These are phyloP conservation scores for Tetranychus piercei DNA, from an alignment of 2,888 invertebrate genomes.

Conservation along the genomic window DNA sequence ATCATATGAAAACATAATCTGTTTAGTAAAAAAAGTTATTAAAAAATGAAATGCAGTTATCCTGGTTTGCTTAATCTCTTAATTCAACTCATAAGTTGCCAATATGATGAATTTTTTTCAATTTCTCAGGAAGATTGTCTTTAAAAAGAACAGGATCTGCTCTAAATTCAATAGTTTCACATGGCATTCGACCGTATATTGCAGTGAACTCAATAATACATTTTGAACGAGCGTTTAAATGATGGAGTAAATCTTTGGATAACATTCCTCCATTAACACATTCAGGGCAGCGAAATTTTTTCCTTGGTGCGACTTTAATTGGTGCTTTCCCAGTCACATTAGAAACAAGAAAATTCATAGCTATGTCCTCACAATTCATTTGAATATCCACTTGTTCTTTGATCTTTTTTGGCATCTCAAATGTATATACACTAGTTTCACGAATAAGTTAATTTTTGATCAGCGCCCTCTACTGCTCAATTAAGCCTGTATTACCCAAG, in stretches of 20 bases:
- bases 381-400: constrained; percentile 77
- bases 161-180: constrained; percentile 70
- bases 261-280: constrained; percentile 83
- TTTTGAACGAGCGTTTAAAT: constrained; percentile 77
- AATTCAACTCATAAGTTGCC: constrained; percentile 41
- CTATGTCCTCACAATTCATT: constrained; percentile 95
- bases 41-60: too few species aligned
- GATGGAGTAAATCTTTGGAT: constrained; percentile 50
- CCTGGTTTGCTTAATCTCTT: too few species aligned
- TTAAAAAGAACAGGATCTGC: constrained; percentile 85
- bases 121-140: constrained; percentile 61
- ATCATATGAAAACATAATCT: too few species aligned
- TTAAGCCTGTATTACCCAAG: too few species aligned
- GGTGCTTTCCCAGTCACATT: constrained; percentile 83
- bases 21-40: too few species aligned
- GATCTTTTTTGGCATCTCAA: constrained; percentile 63
- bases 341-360: constrained; percentile 79
- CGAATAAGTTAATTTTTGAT: too few species aligned
- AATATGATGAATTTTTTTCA: constrained; percentile 70
- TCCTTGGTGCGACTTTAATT: constrained; percentile 64
- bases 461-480: too few species aligned
- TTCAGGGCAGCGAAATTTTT: constrained; percentile 91
- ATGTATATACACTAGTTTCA: too few species aligned
- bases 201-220: constrained; percentile 64
- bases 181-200: constrained; percentile 68